These are phyloP conservation scores for Epicampocera succincta DNA, from an alignment of 2,888 invertebrate species.

Conservation along the genomic window DNA sequence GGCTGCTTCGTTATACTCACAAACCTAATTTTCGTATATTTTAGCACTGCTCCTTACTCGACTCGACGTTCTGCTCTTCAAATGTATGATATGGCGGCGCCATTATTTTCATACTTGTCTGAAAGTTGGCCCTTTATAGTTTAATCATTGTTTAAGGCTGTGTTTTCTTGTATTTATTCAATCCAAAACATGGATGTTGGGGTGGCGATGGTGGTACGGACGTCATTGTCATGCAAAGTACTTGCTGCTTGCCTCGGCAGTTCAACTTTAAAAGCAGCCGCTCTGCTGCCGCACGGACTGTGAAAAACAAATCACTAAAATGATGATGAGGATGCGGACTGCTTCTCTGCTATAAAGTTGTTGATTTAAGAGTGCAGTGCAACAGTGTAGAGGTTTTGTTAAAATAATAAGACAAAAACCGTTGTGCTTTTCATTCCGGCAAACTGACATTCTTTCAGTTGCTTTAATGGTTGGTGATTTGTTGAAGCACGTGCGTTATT, in stretches of 20 bases:
- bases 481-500: constrained; percentile 55
- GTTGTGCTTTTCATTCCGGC: constrained; percentile 39
- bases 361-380: constrained; percentile 10
- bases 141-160: constrained; percentile 27
- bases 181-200: not conserved
- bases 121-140: constrained; percentile 22
- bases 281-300: not conserved
- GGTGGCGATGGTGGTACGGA: not conserved
- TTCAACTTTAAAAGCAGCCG: constrained; percentile 14
- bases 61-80: not conserved
- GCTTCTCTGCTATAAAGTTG: constrained; percentile 3
- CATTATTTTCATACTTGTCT: not conserved
- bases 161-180: not conserved
- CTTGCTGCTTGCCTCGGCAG: constrained; percentile 35
- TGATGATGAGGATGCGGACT: constrained; percentile 12
- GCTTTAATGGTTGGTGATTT: constrained; percentile 54
- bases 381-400: constrained; percentile 19
- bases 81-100: not conserved
- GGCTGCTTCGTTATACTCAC: constrained; percentile 3
- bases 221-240: constrained; percentile 51
- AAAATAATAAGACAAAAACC: constrained; percentile 11
- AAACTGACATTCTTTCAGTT: constrained; percentile 42
- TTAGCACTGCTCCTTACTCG: not conserved
- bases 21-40: not conserved
- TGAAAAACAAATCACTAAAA: constrained; percentile 21